phyloP scores from a whole-genome alignment of 2,797 vertebrate species.

The Lacerta agilis region DNA sequence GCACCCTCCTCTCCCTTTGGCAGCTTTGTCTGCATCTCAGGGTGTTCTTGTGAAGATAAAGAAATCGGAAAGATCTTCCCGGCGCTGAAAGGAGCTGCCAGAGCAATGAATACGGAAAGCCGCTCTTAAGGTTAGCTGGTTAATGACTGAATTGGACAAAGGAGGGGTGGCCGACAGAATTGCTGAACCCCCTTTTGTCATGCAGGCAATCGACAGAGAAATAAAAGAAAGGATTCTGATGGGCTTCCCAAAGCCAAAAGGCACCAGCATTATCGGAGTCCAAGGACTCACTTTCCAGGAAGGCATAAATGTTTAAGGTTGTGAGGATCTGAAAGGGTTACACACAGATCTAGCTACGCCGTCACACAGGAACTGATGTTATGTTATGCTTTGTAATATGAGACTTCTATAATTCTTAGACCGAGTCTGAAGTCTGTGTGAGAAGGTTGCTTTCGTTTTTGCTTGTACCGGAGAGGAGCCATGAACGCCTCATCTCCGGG shows the following conservation, averaged over 20 bases:
- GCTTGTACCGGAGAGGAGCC: too few relatives aligned
- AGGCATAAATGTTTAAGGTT: too few relatives aligned
- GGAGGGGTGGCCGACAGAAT: not conserved
- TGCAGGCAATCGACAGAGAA: not conserved
- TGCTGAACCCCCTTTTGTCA: not conserved
- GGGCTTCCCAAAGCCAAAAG: not conserved
- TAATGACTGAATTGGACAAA: not conserved
- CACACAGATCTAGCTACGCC: too few relatives aligned
- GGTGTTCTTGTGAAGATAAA: not conserved
- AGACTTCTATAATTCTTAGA: too few relatives aligned
- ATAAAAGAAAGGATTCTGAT: not conserved
- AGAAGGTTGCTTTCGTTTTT: too few relatives aligned
- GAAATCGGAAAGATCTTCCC: not conserved
- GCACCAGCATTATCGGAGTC: not conserved
- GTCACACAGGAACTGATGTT: too few relatives aligned
- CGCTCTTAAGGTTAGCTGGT: not conserved
- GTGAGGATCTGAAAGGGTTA: too few relatives aligned
- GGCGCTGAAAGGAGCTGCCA: not conserved
- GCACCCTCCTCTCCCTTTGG: not conserved
- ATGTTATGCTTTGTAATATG: too few relatives aligned
- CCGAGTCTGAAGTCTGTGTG: too few relatives aligned
- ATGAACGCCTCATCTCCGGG: too few relatives aligned
- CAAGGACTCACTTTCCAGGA: too few relatives aligned
- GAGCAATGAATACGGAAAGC: not conserved
- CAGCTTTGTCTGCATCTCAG: not conserved